Evolutionary conservation across 2,888 invertebrate genomes (phyloP).

Genomic region (Microctonus aethiopoides): DNA sequence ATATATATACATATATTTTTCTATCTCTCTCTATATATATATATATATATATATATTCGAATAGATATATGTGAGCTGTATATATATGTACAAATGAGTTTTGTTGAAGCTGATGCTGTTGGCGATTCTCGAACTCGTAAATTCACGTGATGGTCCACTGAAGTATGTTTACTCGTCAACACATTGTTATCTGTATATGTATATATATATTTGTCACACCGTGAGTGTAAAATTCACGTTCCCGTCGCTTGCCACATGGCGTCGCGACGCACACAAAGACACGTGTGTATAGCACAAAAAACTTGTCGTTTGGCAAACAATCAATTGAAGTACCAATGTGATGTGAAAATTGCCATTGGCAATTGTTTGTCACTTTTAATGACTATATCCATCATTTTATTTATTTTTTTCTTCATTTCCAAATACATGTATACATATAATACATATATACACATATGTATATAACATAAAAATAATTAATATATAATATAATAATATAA

Average conservation of each 20-base stretch:
- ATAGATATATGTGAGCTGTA: too few relatives aligned
- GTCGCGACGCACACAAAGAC: conserved; percentile 43
- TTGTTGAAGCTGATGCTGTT: background rate
- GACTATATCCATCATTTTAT: conserved; percentile 1
- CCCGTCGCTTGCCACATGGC: conserved; percentile 60
- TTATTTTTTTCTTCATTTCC: background rate
- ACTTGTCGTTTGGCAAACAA: conserved; percentile 59
- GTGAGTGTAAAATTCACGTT: conserved; percentile 39
- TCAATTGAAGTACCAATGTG: conserved; percentile 45
- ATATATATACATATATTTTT: too few relatives aligned
- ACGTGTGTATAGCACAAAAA: conserved; percentile 57
- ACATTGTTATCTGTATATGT: conserved; percentile 47
- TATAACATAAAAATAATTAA: too few relatives aligned
- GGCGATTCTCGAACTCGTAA: conserved; percentile 8
- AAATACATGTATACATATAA: too few relatives aligned
- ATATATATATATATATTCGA: background rate
- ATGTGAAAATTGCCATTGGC: conserved; percentile 4
- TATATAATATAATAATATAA: too few relatives aligned
- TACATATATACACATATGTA: too few relatives aligned
- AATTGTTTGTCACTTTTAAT: background rate
- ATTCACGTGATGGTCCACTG: conserved; percentile 39
- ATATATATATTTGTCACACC: conserved; percentile 15
- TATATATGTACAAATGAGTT: background rate
- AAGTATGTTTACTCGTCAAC: conserved; percentile 49
- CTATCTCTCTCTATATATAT: too few relatives aligned